Conservation (phyloP, 1,140 invertebrate species). For the Neodiprion lecontei region DNA sequence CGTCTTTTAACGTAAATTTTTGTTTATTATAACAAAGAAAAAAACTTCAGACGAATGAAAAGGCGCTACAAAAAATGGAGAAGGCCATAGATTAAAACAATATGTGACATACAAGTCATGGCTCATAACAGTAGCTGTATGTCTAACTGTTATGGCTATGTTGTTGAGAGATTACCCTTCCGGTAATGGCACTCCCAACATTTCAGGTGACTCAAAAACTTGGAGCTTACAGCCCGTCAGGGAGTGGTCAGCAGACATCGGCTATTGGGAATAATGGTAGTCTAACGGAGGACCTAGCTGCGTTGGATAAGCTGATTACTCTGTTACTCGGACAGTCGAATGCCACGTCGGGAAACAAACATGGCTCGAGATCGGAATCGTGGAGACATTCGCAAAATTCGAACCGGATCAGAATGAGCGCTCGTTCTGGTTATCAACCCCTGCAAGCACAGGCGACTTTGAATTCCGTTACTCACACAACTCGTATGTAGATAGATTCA, state of each 20-base stretch:
- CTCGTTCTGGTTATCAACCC: not conserved
- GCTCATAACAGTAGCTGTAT: too few relatives aligned
- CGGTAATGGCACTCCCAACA: too few relatives aligned
- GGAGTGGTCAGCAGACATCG: not conserved
- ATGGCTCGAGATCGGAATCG: not conserved
- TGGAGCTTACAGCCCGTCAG: not conserved
- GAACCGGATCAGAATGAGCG: not conserved
- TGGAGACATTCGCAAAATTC: conserved; percentile 1
- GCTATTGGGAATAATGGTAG: not conserved
- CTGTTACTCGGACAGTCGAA: conserved; percentile 44
- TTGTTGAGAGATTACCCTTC: too few relatives aligned
- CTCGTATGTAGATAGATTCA: not conserved
- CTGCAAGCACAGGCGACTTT: not conserved
- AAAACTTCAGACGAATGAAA: too few relatives aligned
- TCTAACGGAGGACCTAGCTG: conserved; percentile 47
- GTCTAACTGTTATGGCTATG: too few relatives aligned
- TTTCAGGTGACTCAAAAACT: not conserved
- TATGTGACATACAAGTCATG: too few relatives aligned
- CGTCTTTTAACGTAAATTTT: too few relatives aligned
- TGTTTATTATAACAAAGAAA: too few relatives aligned
- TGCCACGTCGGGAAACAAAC: not conserved
- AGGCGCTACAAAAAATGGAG: too few relatives aligned
- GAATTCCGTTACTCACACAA: not conserved
- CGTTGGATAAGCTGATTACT: conserved; percentile 57
- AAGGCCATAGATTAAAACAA: too few relatives aligned